These are phyloP conservation scores for Heliconius congener DNA, from an alignment of 1,140 invertebrate species.

Conservation along the genomic window DNA sequence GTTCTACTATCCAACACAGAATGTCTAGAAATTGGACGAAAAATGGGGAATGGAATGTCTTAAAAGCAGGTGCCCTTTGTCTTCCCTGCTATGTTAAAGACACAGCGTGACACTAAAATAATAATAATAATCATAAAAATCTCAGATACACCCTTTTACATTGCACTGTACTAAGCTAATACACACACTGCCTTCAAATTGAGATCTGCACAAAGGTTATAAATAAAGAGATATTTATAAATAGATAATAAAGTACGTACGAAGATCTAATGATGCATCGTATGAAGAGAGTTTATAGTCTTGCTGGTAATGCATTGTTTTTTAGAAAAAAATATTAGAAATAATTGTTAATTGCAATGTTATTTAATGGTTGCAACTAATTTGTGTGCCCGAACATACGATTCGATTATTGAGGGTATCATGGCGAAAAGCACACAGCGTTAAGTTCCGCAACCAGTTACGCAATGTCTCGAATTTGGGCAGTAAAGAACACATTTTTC, in stretches of 20 bases:
- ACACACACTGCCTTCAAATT: constrained; percentile 26
- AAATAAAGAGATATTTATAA: constrained; percentile 25
- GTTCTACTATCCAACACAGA: no score
- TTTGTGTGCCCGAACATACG: no score
- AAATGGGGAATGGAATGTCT: no score
- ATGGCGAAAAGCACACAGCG: no score
- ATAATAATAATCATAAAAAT: neutral
- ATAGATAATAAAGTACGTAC: constrained; percentile 24
- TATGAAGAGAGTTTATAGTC: constrained; percentile 2
- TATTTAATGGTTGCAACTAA: neutral
- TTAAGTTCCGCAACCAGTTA: no score
- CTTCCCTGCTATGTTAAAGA: no score
- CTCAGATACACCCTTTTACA: constrained; percentile 9
- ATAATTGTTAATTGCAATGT: neutral
- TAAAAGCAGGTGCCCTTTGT: no score
- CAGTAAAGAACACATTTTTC: no score
- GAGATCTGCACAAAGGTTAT: constrained; percentile 22
- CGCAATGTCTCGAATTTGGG: no score
- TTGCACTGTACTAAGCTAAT: constrained; percentile 14
- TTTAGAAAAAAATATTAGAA: neutral
- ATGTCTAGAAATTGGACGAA: no score
- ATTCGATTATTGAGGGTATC: no score
- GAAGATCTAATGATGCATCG: constrained; percentile 17
- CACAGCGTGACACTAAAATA: no score
- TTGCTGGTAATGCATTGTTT: neutral